Conservation (phyloP, 2,113 vertebrate species). For the Columbina picui region DNA sequence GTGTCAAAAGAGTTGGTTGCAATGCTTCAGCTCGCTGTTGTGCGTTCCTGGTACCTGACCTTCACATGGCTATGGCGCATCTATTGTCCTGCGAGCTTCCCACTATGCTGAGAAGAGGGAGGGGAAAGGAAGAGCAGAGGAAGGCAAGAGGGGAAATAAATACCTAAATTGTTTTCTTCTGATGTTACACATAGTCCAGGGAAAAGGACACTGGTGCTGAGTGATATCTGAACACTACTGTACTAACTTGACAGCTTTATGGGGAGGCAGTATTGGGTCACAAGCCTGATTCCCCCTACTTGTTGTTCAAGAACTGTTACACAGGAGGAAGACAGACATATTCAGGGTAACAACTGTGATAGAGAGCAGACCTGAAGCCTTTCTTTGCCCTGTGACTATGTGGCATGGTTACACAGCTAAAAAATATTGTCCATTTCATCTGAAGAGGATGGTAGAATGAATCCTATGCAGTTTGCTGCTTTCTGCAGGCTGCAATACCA, state of each 20-base stretch:
- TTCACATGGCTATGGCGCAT: background rate
- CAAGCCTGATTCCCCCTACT: background rate
- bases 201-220: background rate
- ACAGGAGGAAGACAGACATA: background rate
- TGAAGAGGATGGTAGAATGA: background rate
- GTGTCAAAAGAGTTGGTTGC: background rate
- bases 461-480: background rate
- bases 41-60: conserved; percentile 1
- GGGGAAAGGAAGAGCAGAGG: background rate
- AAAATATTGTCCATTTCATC: background rate
- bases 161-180: background rate
- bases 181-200: background rate
- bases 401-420: background rate
- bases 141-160: background rate
- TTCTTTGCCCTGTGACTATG: background rate
- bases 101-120: background rate
- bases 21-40: background rate
- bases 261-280: background rate
- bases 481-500: background rate
- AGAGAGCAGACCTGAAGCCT: background rate
- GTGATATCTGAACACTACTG: background rate
- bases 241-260: background rate
- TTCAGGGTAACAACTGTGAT: background rate
- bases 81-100: background rate
- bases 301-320: background rate